A percentile compares a stretch with the other conserved stretches of the same genome.
These are phyloP conservation scores for Melanocharis versteri DNA, from an alignment of 2,113 vertebrate species.

Conservation along the genomic window DNA sequence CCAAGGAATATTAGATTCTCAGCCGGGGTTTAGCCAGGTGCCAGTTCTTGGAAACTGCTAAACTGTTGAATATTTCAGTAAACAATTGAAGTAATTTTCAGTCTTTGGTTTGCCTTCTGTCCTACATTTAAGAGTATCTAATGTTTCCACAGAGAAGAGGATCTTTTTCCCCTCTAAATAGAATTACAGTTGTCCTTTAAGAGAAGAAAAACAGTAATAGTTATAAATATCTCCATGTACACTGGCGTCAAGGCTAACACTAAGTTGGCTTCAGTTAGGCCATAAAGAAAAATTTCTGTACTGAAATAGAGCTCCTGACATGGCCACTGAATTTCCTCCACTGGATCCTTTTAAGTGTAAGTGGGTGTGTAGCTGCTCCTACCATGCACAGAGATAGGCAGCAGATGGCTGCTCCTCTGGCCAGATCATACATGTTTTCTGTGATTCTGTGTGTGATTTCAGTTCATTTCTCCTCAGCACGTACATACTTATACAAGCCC, in stretches of 20 bases:
- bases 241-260: background rate
- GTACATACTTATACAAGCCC: too few relatives aligned
- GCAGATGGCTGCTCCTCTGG: background rate
- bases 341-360: background rate
- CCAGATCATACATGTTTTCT: background rate
- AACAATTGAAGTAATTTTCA: background rate
- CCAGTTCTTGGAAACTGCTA: background rate
- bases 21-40: background rate
- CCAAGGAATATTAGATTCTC: background rate
- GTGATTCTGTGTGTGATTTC: background rate
- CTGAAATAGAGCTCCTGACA: background rate
- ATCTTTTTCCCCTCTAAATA: background rate
- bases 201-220: background rate
- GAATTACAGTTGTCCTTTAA: background rate
- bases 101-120: background rate
- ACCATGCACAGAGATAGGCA: background rate
- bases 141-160: background rate
- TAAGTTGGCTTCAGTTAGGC: background rate
- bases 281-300: background rate
- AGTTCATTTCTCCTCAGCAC: background rate
- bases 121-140: background rate
- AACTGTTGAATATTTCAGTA: background rate
- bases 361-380: background rate
- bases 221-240: background rate
- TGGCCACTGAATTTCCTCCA: background rate